phyloP scores from a whole-genome alignment of 30 jellyfish, hydroid and myxozoan species.

The Rhopilema esculentum region DNA sequence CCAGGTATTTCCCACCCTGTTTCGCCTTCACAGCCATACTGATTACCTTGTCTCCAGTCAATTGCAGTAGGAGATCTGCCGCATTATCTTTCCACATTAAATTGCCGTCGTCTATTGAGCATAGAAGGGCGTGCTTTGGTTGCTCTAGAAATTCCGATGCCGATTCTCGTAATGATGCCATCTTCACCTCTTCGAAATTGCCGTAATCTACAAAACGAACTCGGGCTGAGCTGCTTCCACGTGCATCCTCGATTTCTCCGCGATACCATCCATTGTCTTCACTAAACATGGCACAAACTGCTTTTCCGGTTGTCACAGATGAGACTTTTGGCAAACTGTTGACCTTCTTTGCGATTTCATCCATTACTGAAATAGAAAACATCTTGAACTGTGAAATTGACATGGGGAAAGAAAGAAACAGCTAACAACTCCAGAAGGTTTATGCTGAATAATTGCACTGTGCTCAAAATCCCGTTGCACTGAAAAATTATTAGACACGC shows the following conservation, averaged over 20 bases:
- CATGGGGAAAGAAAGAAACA: no score
- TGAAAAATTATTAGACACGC: no score
- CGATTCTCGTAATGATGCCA: conserved; percentile 23
- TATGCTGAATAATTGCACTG: no score
- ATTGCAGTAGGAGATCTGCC: conserved; percentile 45
- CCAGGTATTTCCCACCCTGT: conserved; percentile 33
- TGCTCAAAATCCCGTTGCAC: no score
- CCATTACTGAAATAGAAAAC: conserved; percentile 21
- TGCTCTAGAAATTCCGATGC: conserved; percentile 14
- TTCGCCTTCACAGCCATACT: conserved; percentile 58
- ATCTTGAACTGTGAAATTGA: no score
- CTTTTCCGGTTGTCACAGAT: neutral
- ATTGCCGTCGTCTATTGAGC: conserved; percentile 33
- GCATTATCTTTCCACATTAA: conserved; percentile 62
- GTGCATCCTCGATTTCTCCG: conserved; percentile 42
- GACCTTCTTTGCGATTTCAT: neutral
- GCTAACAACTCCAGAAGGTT: no score
- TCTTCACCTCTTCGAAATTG: conserved; percentile 23
- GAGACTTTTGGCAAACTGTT: conserved; percentile 5
- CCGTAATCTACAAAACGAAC: conserved; percentile 83
- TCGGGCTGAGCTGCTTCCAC: neutral
- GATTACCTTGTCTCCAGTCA: conserved; percentile 62
- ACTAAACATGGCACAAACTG: conserved; percentile 54
- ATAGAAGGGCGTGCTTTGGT: conserved; percentile 53
- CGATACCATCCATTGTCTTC: conserved; percentile 81